Percentiles rank a stretch among this genome's conserved stretches.
These are phyloP conservation scores for Euspilapteryx auroguttella DNA, from an alignment of 2,888 invertebrate genomes.

Conservation along the genomic window DNA sequence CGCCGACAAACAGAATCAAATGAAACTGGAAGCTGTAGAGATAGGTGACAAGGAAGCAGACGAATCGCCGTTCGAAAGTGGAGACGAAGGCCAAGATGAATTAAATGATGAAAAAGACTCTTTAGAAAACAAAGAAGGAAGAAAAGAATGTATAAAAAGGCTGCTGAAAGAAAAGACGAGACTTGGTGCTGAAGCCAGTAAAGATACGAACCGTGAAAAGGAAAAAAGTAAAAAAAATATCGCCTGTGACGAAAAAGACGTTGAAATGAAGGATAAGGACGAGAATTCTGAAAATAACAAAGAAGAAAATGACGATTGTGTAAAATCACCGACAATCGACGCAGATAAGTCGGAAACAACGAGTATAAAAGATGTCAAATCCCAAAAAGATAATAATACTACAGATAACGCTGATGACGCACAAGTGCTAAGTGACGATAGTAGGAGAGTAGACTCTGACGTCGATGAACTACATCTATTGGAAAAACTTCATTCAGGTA, in stretches of 20 bases:
- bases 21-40: constrained; percentile 38
- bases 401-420: constrained; percentile 5
- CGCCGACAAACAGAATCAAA: constrained; percentile 38
- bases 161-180: constrained; percentile 30
- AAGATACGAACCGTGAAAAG: background rate
- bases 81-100: constrained; percentile 28
- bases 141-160: constrained; percentile 32
- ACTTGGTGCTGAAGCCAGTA: constrained; percentile 1
- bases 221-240: too few relatives aligned
- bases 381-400: background rate
- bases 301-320: background rate
- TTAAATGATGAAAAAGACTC: constrained; percentile 13
- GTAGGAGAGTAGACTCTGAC: constrained; percentile 25
- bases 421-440: constrained; percentile 13
- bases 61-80: constrained; percentile 41
- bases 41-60: constrained; percentile 49
- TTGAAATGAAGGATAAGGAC: background rate
- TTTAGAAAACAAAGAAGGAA: constrained; percentile 26
- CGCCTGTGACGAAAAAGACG: constrained; percentile 1
- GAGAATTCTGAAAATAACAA: background rate
- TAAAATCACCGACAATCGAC: background rate
- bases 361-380: background rate
- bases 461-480: constrained; percentile 38
- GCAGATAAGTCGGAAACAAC: background rate
- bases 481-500: constrained; percentile 31